phyloP scores from a whole-genome alignment of 1,140 invertebrate genomes.

The Chionoecetes opilio region DNA sequence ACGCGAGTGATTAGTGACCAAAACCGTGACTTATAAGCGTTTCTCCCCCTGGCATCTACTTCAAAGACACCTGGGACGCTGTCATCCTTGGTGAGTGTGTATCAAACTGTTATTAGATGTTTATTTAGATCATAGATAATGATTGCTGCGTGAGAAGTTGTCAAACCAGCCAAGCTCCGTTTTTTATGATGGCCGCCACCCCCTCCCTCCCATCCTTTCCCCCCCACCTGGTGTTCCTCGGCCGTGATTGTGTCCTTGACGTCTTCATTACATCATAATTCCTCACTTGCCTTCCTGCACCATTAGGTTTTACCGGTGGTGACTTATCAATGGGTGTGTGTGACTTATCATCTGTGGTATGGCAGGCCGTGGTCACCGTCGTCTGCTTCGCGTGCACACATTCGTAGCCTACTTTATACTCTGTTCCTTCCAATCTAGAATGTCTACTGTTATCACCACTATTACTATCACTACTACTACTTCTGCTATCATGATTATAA shows the following conservation, averaged over 20 bases:
- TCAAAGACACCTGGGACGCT: neutral
- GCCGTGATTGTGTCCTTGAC: conserved; percentile 13
- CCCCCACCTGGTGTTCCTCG: neutral
- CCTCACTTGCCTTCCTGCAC: neutral
- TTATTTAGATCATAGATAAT: neutral
- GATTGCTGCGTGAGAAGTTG: neutral
- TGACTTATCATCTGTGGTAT: no score
- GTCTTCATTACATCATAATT: conserved; percentile 22
- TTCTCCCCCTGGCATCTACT: neutral
- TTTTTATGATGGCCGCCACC: neutral
- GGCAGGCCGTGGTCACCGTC: no score
- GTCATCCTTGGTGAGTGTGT: neutral
- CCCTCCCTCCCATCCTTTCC: neutral
- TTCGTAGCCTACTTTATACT: no score
- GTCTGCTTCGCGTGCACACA: no score
- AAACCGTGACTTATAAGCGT: neutral
- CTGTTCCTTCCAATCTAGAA: no score
- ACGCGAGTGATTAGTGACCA: neutral
- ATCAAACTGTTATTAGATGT: neutral
- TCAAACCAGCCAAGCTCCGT: neutral
- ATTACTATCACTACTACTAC: no score
- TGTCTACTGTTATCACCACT: no score
- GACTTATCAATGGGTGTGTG: no score
- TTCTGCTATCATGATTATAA: no score
- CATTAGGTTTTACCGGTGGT: neutral